A percentile compares a stretch with the other conserved stretches of the same genome.
Conservation (phyloP, 1,140 invertebrate genomes). For the Oryctes rhinoceros region DNA sequence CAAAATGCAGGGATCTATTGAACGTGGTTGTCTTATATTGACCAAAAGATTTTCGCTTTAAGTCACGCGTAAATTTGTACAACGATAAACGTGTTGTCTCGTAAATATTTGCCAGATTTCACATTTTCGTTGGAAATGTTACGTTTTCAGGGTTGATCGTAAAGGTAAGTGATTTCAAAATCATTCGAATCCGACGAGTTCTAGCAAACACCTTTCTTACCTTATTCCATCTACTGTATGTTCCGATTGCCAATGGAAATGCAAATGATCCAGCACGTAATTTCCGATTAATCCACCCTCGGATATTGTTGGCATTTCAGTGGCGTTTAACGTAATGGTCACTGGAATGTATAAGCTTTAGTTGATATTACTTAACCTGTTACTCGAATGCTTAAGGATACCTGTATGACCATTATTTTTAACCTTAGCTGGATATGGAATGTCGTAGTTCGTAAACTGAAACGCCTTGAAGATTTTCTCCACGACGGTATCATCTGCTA, state of each 20-base stretch:
- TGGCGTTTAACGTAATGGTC: constrained; percentile 36
- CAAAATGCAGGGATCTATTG: background rate
- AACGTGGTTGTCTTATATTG: background rate
- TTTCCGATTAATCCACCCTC: constrained; percentile 65
- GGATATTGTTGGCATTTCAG: constrained; percentile 57
- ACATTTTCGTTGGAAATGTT: background rate
- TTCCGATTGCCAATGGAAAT: constrained; percentile 83
- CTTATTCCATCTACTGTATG: constrained; percentile 71
- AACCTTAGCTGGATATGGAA: constrained; percentile 54
- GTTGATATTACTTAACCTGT: background rate
- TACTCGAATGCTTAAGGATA: constrained; percentile 47
- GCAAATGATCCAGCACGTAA: constrained; percentile 73
- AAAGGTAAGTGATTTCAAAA: background rate
- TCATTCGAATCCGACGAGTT: too few relatives aligned
- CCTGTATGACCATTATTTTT: constrained; percentile 65
- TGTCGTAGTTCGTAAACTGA: constrained; percentile 60
- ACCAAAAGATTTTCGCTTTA: background rate
- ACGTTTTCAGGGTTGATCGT: too few relatives aligned
- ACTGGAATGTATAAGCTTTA: constrained; percentile 41
- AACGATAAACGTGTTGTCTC: background rate
- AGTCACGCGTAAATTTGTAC: background rate
- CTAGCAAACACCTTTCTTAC: constrained; percentile 50
- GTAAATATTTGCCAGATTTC: background rate
- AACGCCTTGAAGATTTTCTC: constrained; percentile 58
- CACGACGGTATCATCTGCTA: constrained; percentile 51